Percentiles rank a stretch among this genome's conserved stretches.
phyloP scores from a whole-genome alignment of 2,888 invertebrate genomes.

The Drosophila yooni region DNA sequence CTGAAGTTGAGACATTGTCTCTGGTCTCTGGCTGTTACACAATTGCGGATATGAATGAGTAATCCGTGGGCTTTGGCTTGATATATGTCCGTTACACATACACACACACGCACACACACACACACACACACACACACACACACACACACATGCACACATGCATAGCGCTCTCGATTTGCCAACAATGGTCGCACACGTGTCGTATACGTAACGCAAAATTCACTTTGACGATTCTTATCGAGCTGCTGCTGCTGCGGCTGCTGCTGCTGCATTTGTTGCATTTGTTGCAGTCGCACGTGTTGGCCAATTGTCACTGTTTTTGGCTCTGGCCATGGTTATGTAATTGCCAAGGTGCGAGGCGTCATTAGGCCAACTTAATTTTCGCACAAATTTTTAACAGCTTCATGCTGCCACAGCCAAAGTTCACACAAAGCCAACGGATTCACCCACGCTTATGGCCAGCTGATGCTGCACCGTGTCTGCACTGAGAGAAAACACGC shows the following conservation, averaged over 20 bases:
- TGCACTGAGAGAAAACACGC: neutral
- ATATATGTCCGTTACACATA: slow-evolving; percentile 71
- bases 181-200: slow-evolving; percentile 75
- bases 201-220: slow-evolving; percentile 76
- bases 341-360: slow-evolving; percentile 49
- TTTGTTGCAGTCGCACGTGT: slow-evolving; percentile 34
- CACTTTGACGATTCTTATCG: slow-evolving; percentile 72
- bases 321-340: slow-evolving; percentile 45
- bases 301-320: slow-evolving; percentile 45
- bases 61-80: slow-evolving; percentile 80
- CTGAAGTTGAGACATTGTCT: slow-evolving; percentile 5
- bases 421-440: slow-evolving; percentile 34
- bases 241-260: neutral
- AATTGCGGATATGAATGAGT: slow-evolving; percentile 81
- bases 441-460: slow-evolving; percentile 62
- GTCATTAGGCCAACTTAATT: slow-evolving; percentile 76
- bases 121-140: slow-evolving; percentile 28
- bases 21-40: slow-evolving; percentile 60
- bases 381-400: slow-evolving; percentile 72
- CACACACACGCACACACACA: slow-evolving; percentile 10
- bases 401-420: slow-evolving; percentile 59
- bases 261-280: neutral
- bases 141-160: slow-evolving; percentile 9
- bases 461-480: slow-evolving; percentile 1
- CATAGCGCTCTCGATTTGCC: slow-evolving; percentile 7